Evolutionary conservation across 2,888 invertebrate genomes (phyloP), one percentile per base, ranked within the genome.

Genomic region (Caenorhabditis becei): DNA sequence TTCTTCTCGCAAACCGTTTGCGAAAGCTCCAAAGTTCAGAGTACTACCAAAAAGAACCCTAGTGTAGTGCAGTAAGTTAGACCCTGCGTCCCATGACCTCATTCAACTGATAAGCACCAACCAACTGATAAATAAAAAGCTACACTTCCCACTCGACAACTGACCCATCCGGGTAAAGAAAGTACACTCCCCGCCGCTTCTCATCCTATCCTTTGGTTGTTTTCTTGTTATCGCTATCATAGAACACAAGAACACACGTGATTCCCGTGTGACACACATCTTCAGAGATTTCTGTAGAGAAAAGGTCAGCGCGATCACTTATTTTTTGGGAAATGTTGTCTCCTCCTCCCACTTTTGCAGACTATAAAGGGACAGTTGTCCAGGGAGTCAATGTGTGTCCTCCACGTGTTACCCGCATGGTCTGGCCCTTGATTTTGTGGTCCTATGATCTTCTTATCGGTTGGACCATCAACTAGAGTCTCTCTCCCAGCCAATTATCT

Each of bases 221-320:
- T 26, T 53, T 53, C 26, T 11, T 3, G n/a, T 47, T 47, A 2
- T 20, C 14, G n/a, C n/a, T n/a, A n/a, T n/a, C 47, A 47, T 41
- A 72, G 56, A 62, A 63, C 41, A 16, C 56, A 23, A 14, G 41
- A 18, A 47, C 47, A 51, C 59, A 75, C 66, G 75, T 75, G 75
- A 75, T 66, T 18, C 51, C n/a, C 56, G 59, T 61, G 61, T 75
- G 75, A 66, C 66, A 59, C 41, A 75, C 59, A 74, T 59, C 65
- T 35, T 72, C 24, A 59, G 24, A 59, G 24, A 59, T 65, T 11
- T 37, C 8, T 24, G 14, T 11, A 54, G 51, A 56, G 35, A 41
- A 63, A 54, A 62, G 77, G 69, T 69, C 69, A 69, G 20, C 8
- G 47, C 54, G 56, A 69, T 77, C 77, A 77, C 56, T 62, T 62